Evolutionary conservation across 2,113 vertebrate species (phyloP).

Genomic region (Dendropsophus ebraccatus): DNA sequence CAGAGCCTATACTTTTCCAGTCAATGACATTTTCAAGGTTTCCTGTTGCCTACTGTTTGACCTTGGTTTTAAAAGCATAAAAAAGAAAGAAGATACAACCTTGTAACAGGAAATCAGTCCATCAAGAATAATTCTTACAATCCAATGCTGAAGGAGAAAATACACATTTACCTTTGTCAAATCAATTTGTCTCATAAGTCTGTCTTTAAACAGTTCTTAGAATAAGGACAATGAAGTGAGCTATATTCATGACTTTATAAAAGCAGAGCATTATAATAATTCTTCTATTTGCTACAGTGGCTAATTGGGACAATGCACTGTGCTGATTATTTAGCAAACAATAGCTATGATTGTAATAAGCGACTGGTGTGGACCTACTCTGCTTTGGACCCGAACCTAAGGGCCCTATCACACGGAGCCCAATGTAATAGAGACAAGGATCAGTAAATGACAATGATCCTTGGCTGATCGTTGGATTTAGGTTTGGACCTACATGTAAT

Average conservation of each 20-base stretch:
- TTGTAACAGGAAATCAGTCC: constrained; percentile 76
- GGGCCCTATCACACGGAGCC: no score
- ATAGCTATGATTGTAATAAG: no score
- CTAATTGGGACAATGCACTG: not conserved
- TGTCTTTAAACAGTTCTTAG: constrained; percentile 67
- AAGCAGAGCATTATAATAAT: not conserved
- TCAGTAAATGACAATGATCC: no score
- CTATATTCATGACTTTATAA: constrained; percentile 6
- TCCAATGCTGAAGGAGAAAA: constrained; percentile 68
- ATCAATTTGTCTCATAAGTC: constrained; percentile 55
- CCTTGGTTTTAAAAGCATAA: constrained; percentile 82
- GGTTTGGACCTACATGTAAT: no score
- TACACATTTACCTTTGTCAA: constrained; percentile 70
- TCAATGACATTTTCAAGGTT: constrained; percentile 90
- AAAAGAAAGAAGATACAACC: constrained; percentile 71
- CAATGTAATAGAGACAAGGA: no score
- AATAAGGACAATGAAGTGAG: constrained; percentile 58
- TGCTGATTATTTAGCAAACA: not conserved
- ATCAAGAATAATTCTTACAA: constrained; percentile 78
- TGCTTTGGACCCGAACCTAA: no score
- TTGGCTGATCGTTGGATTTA: no score
- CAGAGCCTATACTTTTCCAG: constrained; percentile 85
- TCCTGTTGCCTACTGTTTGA: constrained; percentile 79
- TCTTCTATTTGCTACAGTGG: not conserved
- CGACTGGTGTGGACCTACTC: no score